Evolutionary conservation across 2,797 vertebrate genomes (phyloP).

Genomic region (Vireo griseus): DNA sequence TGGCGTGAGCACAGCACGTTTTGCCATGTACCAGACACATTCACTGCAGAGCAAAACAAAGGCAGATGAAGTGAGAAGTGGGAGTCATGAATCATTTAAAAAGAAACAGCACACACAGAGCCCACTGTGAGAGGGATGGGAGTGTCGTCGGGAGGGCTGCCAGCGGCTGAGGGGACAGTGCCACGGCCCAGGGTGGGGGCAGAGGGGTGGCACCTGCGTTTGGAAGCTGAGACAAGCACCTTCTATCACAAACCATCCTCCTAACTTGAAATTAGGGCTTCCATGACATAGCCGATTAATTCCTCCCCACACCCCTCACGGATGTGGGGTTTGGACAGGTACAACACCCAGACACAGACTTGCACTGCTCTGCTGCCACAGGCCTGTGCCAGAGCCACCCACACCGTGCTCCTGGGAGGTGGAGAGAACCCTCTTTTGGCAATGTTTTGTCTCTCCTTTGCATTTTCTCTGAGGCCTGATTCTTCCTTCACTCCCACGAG

Average conservation of each 20-base stretch:
- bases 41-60: slow-evolving; percentile 66
- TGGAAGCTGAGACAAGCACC: background rate
- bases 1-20: slow-evolving; percentile 53
- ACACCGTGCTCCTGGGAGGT: background rate
- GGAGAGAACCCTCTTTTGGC: background rate
- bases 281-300: fast-evolving
- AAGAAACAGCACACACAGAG: slow-evolving; percentile 46
- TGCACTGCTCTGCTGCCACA: background rate
- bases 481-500: background rate
- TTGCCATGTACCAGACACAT: slow-evolving; percentile 67
- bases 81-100: slow-evolving; percentile 67
- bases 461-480: background rate
- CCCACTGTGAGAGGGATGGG: background rate
- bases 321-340: background rate
- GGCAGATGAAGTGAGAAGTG: slow-evolving; percentile 68
- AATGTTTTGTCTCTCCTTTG: background rate
- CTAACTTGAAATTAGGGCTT: background rate
- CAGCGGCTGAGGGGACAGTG: background rate
- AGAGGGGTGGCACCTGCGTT: background rate
- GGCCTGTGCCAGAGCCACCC: background rate
- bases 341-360: too few species aligned
- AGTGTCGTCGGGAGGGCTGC: background rate
- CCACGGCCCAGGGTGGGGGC: background rate
- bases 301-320: background rate
- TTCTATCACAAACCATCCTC: background rate